These are phyloP conservation scores for Phylloscopus whistleri DNA, from an alignment of 2,113 vertebrate genomes.

Conservation along the genomic window DNA sequence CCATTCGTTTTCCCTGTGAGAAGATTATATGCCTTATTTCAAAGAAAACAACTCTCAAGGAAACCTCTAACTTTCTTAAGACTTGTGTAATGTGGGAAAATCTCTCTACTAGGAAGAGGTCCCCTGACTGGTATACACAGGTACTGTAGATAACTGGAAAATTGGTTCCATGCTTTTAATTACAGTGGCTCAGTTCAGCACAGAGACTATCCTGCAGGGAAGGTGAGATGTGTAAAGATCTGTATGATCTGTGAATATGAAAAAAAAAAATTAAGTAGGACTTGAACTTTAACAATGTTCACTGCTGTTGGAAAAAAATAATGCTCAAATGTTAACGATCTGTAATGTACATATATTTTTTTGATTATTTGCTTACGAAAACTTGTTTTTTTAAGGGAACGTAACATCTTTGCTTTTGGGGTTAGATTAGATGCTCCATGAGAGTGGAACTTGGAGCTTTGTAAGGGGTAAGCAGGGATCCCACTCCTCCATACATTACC, in stretches of 20 bases:
- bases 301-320: neutral
- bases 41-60: neutral
- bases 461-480: conserved; percentile 23
- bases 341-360: neutral
- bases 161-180: neutral
- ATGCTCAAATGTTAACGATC: neutral
- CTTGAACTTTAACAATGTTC: neutral
- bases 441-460: neutral
- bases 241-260: neutral
- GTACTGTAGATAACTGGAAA: neutral
- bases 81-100: neutral
- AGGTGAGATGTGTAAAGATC: neutral
- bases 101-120: neutral
- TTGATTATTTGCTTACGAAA: neutral
- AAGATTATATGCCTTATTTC: neutral
- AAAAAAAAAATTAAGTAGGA: neutral
- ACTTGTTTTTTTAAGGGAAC: neutral
- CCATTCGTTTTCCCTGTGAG: neutral
- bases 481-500: conserved; percentile 10
- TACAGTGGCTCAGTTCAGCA: neutral
- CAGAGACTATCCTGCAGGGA: neutral
- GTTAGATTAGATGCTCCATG: neutral
- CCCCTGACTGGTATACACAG: neutral
- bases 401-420: neutral
- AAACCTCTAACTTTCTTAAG: neutral